phyloP scores from a whole-genome alignment of 2,888 invertebrate species.

The Muschampia plurimacula region DNA sequence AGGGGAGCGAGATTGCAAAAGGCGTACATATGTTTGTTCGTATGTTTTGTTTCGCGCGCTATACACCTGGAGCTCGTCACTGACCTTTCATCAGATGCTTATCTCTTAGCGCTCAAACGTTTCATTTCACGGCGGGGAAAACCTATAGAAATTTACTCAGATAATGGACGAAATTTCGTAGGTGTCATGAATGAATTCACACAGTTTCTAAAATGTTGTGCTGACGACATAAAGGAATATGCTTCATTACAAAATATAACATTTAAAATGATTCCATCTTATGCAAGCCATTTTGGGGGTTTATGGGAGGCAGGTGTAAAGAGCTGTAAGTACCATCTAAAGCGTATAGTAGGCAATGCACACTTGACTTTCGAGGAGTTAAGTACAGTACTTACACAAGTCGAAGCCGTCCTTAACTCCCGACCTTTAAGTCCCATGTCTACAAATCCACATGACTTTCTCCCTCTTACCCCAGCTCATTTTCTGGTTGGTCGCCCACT shows the following conservation, averaged over 20 bases:
- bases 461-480: slow-evolving; percentile 49
- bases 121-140: slow-evolving; percentile 26
- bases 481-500: slow-evolving; percentile 44
- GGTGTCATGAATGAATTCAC: slow-evolving; percentile 39
- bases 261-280: slow-evolving; percentile 1
- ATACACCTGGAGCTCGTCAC: slow-evolving; percentile 15
- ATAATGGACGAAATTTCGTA: slow-evolving; percentile 44
- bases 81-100: slow-evolving; percentile 7
- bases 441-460: slow-evolving; percentile 11
- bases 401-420: slow-evolving; percentile 40
- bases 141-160: slow-evolving; percentile 42
- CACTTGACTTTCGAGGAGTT: slow-evolving; percentile 45
- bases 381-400: slow-evolving; percentile 40
- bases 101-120: slow-evolving; percentile 2
- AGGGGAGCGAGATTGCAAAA: slow-evolving; percentile 37
- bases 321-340: not conserved
- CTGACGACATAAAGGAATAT: slow-evolving; percentile 3
- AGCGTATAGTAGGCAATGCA: slow-evolving; percentile 31
- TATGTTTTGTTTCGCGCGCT: slow-evolving; percentile 20
- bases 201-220: slow-evolving; percentile 8
- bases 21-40: slow-evolving; percentile 36
- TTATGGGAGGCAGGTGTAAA: slow-evolving; percentile 1
- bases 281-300: slow-evolving; percentile 9
- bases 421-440: slow-evolving; percentile 37
- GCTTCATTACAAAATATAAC: slow-evolving; percentile 6